Conservation (phyloP, 92 coral and sea anemone genomes). For the Porites evermanni region DNA sequence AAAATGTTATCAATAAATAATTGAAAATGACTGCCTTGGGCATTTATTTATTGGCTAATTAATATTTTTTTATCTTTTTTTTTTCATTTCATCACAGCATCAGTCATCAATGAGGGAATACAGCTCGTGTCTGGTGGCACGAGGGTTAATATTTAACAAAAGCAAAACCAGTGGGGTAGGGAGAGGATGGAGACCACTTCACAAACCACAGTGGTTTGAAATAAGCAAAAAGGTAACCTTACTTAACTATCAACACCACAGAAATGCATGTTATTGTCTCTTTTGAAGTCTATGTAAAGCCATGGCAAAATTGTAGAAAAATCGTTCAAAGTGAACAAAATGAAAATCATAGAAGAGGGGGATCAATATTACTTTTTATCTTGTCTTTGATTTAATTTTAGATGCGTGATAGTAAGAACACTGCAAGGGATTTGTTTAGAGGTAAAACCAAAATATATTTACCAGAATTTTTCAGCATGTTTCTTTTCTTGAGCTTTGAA, state of each 20-base stretch:
- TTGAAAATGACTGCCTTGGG: no score
- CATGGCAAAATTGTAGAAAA: not conserved
- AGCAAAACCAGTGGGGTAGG: slow-evolving; percentile 66
- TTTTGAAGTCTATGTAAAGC: not conserved
- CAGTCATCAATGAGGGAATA: slow-evolving; percentile 85
- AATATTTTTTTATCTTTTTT: not conserved
- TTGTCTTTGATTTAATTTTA: slow-evolving; percentile 14
- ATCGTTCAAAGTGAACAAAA: not conserved
- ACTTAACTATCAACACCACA: not conserved
- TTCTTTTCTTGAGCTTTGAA: no score
- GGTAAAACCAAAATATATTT: slow-evolving; percentile 35
- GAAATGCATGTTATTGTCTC: no score
- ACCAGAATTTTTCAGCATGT: not conserved
- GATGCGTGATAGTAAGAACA: slow-evolving; percentile 65
- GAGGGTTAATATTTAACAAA: slow-evolving; percentile 87
- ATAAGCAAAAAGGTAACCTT: slow-evolving; percentile 75
- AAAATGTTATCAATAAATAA: no score
- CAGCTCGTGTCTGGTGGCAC: slow-evolving; percentile 85
- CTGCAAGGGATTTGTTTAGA: slow-evolving; percentile 85
- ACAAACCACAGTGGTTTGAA: slow-evolving; percentile 97
- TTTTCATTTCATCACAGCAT: slow-evolving; percentile 59
- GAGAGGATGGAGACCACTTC: slow-evolving; percentile 96
- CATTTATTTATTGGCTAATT: no score
- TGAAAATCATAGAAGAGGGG: no score
- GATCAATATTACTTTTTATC: not conserved